Evolutionary conservation across 2,797 vertebrate species (phyloP).

Genomic region (Todus mexicanus): DNA sequence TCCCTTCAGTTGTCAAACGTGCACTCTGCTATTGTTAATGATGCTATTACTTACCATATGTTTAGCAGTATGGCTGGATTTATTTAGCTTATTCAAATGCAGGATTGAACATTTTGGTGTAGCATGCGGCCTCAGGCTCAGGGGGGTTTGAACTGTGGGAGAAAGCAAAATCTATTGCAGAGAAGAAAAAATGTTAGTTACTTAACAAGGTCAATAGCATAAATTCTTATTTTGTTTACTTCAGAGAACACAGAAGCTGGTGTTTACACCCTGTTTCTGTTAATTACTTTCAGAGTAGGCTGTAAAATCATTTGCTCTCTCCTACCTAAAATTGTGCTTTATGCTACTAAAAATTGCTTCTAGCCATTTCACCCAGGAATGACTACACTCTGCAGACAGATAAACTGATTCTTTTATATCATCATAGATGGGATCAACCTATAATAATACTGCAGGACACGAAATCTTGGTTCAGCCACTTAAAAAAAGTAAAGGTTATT

Average conservation of each 20-base stretch:
- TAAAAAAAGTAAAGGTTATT: constrained; percentile 17
- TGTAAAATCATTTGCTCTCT: not conserved
- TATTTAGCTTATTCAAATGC: constrained; percentile 42
- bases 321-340: not conserved
- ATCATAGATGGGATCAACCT: not conserved
- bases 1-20: constrained; percentile 49
- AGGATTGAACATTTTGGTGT: not conserved
- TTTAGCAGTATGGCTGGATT: constrained; percentile 57
- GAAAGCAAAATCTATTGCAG: constrained; percentile 23
- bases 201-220: constrained; percentile 50
- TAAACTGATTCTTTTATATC: not conserved
- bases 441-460: not conserved
- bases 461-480: not conserved
- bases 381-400: not conserved
- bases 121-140: not conserved
- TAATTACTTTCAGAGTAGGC: constrained; percentile 29
- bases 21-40: constrained; percentile 59
- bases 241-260: not conserved
- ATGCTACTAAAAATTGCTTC: not conserved
- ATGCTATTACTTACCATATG: constrained; percentile 64
- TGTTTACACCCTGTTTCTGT: constrained; percentile 25
- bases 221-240: constrained; percentile 50
- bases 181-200: constrained; percentile 43
- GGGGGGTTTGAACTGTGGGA: not conserved
- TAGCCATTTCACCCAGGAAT: not conserved